Conservation (phyloP, 2,113 vertebrate species). For the Melanotaenia duboulayi region DNA sequence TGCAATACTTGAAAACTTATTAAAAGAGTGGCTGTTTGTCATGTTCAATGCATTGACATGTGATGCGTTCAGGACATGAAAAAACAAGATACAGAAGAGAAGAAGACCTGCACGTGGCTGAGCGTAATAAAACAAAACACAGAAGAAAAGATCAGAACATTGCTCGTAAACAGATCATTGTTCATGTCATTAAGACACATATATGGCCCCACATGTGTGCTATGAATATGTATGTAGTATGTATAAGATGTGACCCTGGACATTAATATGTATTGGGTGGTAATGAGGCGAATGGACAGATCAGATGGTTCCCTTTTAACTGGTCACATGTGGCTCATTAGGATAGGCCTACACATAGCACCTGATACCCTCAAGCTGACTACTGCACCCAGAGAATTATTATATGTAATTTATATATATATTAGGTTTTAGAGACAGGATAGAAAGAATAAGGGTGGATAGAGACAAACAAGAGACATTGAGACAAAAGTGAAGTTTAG, state of each 20-base stretch:
- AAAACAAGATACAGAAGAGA: constrained; percentile 2
- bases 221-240: constrained; percentile 82
- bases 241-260: constrained; percentile 79
- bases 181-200: constrained; percentile 62
- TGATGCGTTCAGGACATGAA: neutral
- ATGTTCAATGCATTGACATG: constrained; percentile 16
- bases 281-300: constrained; percentile 79
- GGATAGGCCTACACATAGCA: constrained; percentile 64
- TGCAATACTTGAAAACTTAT: constrained; percentile 11
- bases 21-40: neutral
- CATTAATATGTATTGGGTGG: constrained; percentile 83
- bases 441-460: neutral
- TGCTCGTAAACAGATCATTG: constrained; percentile 51
- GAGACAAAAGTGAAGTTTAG: constrained; percentile 9
- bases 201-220: constrained; percentile 71
- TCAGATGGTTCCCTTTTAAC: constrained; percentile 81
- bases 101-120: constrained; percentile 19
- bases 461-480: constrained; percentile 1
- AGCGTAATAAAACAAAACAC: constrained; percentile 45
- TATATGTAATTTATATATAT: constrained; percentile 48
- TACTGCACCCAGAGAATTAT: constrained; percentile 58
- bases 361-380: constrained; percentile 75
- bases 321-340: constrained; percentile 83
- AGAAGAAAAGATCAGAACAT: constrained; percentile 29
- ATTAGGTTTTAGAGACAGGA: neutral